These are phyloP conservation scores for Silurus asotus DNA, from an alignment of 2,113 vertebrate genomes.

Conservation along the genomic window DNA sequence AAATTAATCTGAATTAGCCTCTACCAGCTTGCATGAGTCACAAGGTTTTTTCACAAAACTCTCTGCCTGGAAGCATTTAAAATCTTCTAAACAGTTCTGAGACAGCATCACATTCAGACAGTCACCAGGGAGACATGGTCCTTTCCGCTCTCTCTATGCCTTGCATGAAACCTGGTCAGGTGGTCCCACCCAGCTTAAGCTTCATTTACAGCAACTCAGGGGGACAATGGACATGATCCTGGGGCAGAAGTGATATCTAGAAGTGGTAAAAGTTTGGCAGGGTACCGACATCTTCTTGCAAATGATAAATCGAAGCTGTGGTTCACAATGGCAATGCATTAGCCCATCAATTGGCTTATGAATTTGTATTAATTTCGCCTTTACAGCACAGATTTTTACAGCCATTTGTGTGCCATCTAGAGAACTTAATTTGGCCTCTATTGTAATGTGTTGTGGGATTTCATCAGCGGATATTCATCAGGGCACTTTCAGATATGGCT, in stretches of 20 bases:
- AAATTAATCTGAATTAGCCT: slow-evolving; percentile 1
- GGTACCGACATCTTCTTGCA: neutral
- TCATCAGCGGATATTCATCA: slow-evolving; percentile 17
- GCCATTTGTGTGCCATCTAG: neutral
- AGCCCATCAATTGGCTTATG: neutral
- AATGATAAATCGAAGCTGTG: neutral
- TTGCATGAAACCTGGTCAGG: neutral
- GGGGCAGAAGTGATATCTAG: neutral
- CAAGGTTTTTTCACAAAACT: neutral
- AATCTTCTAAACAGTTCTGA: neutral
- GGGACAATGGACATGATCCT: neutral
- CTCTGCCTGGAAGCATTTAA: neutral
- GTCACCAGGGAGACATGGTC: neutral
- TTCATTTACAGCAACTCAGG: neutral
- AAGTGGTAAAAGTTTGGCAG: neutral
- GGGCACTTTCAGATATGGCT: neutral
- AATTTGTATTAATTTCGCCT: neutral
- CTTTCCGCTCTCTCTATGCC: neutral
- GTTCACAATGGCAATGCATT: neutral
- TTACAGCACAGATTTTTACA: neutral
- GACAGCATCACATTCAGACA: neutral
- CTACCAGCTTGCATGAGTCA: neutral
- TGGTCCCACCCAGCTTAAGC: neutral
- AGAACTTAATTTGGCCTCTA: neutral
- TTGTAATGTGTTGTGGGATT: neutral